A percentile compares a stretch with the other conserved stretches of the same genome.
Evolutionary conservation across 1,140 invertebrate species (phyloP).

Genomic region (Oreohelix idahoensis): DNA sequence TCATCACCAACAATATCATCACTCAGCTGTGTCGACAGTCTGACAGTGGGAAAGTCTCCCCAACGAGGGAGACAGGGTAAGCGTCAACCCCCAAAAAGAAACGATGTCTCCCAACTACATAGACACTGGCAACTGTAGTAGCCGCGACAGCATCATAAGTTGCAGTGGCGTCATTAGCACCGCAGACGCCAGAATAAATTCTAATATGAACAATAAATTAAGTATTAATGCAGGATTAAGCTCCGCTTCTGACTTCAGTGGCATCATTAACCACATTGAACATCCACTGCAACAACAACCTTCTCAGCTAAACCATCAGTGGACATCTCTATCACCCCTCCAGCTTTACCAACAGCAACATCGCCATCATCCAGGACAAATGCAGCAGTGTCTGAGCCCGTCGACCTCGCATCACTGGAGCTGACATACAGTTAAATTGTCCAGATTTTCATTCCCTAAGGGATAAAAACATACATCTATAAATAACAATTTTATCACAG

Average conservation of each 20-base stretch:
- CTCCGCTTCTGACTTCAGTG: too few relatives aligned
- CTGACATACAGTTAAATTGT: neutral
- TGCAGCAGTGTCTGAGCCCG: neutral
- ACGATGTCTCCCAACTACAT: slow-evolving; percentile 1
- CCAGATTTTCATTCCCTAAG: too few relatives aligned
- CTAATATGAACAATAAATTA: too few relatives aligned
- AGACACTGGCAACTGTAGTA: slow-evolving; percentile 22
- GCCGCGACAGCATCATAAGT: slow-evolving; percentile 21
- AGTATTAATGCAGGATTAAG: too few relatives aligned
- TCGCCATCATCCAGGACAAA: neutral
- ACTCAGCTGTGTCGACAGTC: slow-evolving; percentile 21
- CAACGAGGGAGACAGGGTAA: slow-evolving; percentile 27
- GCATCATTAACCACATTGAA: too few relatives aligned
- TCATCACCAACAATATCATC: slow-evolving; percentile 30
- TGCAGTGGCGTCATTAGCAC: neutral
- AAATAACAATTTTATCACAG: neutral
- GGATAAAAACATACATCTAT: neutral
- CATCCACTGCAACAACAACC: slow-evolving; percentile 13
- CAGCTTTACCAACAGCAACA: slow-evolving; percentile 15
- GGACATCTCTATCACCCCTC: neutral
- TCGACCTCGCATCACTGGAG: neutral
- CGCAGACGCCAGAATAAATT: too few relatives aligned
- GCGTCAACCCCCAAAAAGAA: neutral
- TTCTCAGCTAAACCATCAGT: neutral
- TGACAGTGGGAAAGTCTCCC: slow-evolving; percentile 36